Conservation (phyloP, 2,113 vertebrate genomes). For the Psittacus erithacus region DNA sequence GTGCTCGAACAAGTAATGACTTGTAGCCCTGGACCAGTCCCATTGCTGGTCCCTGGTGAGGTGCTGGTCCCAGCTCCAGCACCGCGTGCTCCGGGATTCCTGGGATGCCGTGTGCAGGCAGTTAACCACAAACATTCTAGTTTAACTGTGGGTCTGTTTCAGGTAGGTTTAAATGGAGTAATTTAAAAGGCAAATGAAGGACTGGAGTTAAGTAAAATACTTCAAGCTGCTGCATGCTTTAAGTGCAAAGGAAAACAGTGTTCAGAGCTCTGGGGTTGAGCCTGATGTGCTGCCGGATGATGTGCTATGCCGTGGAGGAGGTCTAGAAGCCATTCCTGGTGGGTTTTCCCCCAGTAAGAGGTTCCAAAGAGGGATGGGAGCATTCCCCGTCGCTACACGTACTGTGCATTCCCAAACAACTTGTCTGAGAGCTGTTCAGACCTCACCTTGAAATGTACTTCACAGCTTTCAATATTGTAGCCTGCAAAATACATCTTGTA, state of each 20-base stretch:
- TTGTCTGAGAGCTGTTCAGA: rapidly evolving
- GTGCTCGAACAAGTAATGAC: slow-evolving; percentile 4
- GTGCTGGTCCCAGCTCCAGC: background rate
- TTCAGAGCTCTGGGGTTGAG: background rate
- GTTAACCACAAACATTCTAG: background rate
- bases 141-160: background rate
- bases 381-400: rapidly evolving
- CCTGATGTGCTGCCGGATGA: rapidly evolving
- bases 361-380: background rate
- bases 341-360: rapidly evolving
- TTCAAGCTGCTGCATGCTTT: background rate
- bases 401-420: rapidly evolving
- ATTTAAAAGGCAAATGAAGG: slow-evolving; percentile 35
- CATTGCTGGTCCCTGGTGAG: background rate
- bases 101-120: background rate
- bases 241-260: background rate
- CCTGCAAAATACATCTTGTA: background rate
- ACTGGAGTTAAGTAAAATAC: background rate
- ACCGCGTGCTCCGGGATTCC: background rate
- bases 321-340: background rate
- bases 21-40: background rate
- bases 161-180: background rate
- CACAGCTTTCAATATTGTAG: background rate
- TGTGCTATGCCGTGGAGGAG: background rate
- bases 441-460: background rate